These are phyloP conservation scores for Heliconius nattereri DNA, from an alignment of 1,140 invertebrate genomes.

Conservation along the genomic window DNA sequence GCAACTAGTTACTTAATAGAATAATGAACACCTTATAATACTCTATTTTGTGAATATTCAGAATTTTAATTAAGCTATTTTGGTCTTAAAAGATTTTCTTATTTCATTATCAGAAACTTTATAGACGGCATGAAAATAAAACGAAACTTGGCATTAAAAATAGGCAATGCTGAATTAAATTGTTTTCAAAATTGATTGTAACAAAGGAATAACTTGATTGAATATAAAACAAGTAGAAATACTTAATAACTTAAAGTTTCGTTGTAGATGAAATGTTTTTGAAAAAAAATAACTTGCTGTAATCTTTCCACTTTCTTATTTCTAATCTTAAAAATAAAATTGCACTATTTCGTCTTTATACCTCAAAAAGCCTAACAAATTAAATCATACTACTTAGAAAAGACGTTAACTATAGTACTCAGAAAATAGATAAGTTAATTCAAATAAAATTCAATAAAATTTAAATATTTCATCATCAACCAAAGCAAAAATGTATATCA, in stretches of 20 bases:
- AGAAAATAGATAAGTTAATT: too few species aligned
- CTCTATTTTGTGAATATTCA: not conserved
- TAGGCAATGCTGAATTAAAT: conserved; percentile 15
- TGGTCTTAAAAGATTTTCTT: not conserved
- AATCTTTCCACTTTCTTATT: too few species aligned
- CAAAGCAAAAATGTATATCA: not conserved
- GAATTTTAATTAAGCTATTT: conserved; percentile 19
- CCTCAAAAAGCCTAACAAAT: too few species aligned
- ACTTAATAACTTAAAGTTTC: not conserved
- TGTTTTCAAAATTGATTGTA: conserved; percentile 14
- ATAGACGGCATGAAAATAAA: conserved; percentile 20
- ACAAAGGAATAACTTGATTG: conserved; percentile 4
- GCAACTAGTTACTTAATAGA: too few species aligned
- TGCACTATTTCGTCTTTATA: too few species aligned
- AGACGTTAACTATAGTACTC: too few species aligned
- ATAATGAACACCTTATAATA: not conserved
- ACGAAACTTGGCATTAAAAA: conserved; percentile 6
- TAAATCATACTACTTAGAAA: too few species aligned
- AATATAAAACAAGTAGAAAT: conserved; percentile 11
- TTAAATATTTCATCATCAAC: too few species aligned
- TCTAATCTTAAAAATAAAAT: too few species aligned
- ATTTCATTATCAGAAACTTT: conserved; percentile 25
- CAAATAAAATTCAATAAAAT: too few species aligned
- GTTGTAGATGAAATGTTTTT: too few species aligned
- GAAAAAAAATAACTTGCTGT: too few species aligned